phyloP scores from a whole-genome alignment of 2,888 invertebrate species.

The Incurvaria masculella region DNA sequence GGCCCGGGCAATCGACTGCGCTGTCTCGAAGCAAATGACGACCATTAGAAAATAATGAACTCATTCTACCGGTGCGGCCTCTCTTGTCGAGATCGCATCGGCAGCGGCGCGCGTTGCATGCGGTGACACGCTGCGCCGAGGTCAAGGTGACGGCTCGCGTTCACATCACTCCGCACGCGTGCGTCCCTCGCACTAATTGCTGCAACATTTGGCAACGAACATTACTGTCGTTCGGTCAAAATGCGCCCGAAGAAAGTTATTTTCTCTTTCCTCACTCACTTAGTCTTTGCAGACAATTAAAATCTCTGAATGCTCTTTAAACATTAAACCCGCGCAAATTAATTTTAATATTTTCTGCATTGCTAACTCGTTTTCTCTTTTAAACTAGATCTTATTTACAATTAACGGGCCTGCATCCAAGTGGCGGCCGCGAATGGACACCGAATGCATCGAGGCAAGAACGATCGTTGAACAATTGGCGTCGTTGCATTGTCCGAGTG shows the following conservation, averaged over 20 bases:
- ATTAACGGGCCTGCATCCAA: not conserved
- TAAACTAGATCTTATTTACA: not conserved
- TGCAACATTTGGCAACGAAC: not conserved
- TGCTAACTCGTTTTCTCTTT: not conserved
- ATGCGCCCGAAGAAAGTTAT: not conserved
- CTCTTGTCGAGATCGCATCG: not conserved
- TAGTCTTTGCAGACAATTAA: not conserved
- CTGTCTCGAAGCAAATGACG: too few relatives aligned
- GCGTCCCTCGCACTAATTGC: not conserved
- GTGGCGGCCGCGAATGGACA: not conserved
- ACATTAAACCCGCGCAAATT: not conserved
- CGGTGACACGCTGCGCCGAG: not conserved
- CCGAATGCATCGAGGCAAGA: not conserved
- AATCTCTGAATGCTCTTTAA: not conserved
- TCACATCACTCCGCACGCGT: too few relatives aligned
- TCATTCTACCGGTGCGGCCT: not conserved
- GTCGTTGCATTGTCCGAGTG: not conserved
- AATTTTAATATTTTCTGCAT: not conserved
- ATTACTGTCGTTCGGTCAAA: not conserved
- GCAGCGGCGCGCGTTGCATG: not conserved
- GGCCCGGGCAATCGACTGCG: not conserved
- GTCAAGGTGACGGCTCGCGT: not conserved
- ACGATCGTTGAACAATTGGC: not conserved
- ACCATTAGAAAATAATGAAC: not conserved
- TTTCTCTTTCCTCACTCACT: not conserved